Conservation (phyloP, 2,888 invertebrate genomes). For the Tricholauxania praeusta region DNA sequence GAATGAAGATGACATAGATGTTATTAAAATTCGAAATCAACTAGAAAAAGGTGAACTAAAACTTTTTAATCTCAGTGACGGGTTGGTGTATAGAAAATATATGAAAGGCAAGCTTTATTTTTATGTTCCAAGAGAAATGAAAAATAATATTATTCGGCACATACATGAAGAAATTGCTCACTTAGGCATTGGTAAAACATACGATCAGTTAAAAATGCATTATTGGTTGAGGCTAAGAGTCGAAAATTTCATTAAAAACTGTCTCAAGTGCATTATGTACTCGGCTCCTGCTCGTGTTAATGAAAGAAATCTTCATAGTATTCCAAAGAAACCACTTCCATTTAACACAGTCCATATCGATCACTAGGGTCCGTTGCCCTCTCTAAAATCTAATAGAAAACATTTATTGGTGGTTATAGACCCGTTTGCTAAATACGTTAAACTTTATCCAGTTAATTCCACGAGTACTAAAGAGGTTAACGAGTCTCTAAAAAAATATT, state of each 20-base stretch:
- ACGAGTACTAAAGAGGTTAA: constrained; percentile 30
- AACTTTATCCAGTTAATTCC: constrained; percentile 28
- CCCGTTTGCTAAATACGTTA: constrained; percentile 19
- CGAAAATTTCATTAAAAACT: too few relatives aligned
- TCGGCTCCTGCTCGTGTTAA: constrained; percentile 1
- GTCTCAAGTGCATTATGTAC: constrained; percentile 11
- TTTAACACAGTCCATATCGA: constrained; percentile 36
- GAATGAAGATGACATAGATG: constrained; percentile 37
- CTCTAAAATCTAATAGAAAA: constrained; percentile 32
- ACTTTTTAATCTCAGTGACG: too few relatives aligned
- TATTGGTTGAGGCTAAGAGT: too few relatives aligned
- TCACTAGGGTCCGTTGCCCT: constrained; percentile 25
- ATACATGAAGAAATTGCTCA: too few relatives aligned
- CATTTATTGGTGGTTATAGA: constrained; percentile 24
- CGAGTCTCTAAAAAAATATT: constrained; percentile 40
- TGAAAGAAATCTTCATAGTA: constrained; percentile 29
- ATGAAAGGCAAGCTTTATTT: too few relatives aligned
- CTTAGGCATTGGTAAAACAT: too few relatives aligned
- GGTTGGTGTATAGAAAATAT: too few relatives aligned
- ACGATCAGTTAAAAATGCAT: too few relatives aligned
- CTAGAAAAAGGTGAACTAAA: too few relatives aligned
- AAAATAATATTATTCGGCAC: too few relatives aligned
- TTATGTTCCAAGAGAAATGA: too few relatives aligned
- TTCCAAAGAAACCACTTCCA: constrained; percentile 28
- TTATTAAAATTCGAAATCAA: too few relatives aligned